Base-by-base conservation (phyloP, 1,140 invertebrate genomes). In the Listronotus bonariensis region DNA sequence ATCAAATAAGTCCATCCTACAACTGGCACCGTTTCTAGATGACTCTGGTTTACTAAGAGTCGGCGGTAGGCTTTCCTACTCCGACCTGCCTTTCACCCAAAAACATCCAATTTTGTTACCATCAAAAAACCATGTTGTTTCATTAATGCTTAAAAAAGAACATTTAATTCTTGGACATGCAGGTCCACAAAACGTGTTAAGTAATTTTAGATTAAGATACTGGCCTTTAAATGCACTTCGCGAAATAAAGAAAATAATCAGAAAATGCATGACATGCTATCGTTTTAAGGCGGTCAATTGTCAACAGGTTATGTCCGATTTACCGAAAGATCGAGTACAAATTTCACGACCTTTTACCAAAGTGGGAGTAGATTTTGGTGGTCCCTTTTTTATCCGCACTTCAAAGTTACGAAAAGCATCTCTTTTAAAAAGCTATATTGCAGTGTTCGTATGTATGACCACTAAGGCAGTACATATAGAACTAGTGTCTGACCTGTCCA, bases 21-120 rank as follows among this genome's bases (percentile, higher is more conserved):
- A 26, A 5, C 20, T 26, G 5, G 69, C 67, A 18, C 78, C 79
- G 17, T 77, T 77, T 51, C 36, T 82, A 11, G 20, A 26, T 26
- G 78, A 80, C 1, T 26, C 72, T 9, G 70, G 71, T n/a, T 14
- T 80, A 11, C 36, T 82, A 32, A 62, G 78, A 11, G 79, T 82
- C 1, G 80, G 80, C 5, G 77, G 80, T 36, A 65, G 80, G 56
- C 20, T 81, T 9, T 43, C 32, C 41, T 69, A 70, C 32, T 53
- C 72, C 0, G 20, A 67, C 7, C 18, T 80, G 6, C 36, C 71
- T 3, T 53, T 72, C 54, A 52, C 67, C 18, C 45, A 57, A 17
- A 76, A 74, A 45, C 71, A 42, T 69, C 45, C 54, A 32, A 79
- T 69, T 75, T 74, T 7, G 73, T 79, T 31, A 11, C n/a, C 53